A percentile compares a stretch with the other conserved stretches of the same genome.
Conservation (phyloP, 2,797 vertebrate species). For the Sebastes dallii region DNA sequence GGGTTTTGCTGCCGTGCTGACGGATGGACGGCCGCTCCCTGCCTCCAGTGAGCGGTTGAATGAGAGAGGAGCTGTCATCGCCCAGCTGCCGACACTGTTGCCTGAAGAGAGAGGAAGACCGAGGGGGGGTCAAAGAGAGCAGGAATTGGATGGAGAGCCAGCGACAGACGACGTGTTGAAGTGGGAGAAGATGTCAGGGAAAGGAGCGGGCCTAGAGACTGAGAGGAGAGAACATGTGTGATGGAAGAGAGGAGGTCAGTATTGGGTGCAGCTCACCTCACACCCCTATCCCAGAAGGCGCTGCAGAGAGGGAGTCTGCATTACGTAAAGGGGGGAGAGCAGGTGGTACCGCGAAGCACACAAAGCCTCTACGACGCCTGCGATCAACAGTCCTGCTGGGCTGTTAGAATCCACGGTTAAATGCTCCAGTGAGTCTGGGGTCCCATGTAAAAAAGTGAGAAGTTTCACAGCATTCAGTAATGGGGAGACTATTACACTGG, state of each 20-base stretch:
- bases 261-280: slow-evolving; percentile 70
- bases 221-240: slow-evolving; percentile 35
- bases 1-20: slow-evolving; percentile 73
- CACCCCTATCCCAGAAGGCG: slow-evolving; percentile 65
- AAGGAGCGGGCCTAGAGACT: slow-evolving; percentile 32
- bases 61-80: slow-evolving; percentile 78
- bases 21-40: slow-evolving; percentile 76
- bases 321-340: slow-evolving; percentile 64
- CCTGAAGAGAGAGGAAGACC: slow-evolving; percentile 49
- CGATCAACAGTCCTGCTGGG: slow-evolving; percentile 42
- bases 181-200: slow-evolving; percentile 55
- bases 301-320: slow-evolving; percentile 44
- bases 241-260: slow-evolving; percentile 59
- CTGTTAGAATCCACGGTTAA: slow-evolving; percentile 44
- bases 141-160: slow-evolving; percentile 46
- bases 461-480: slow-evolving; percentile 59
- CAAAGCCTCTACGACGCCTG: slow-evolving; percentile 17
- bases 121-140: slow-evolving; percentile 5
- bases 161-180: slow-evolving; percentile 57
- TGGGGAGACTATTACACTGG: slow-evolving; percentile 44
- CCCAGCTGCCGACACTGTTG: slow-evolving; percentile 60
- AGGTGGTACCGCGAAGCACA: slow-evolving; percentile 52
- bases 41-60: slow-evolving; percentile 70
- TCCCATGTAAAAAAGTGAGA: slow-evolving; percentile 61
- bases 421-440: slow-evolving; percentile 51